Conservation (phyloP, 2,888 invertebrate genomes). For the Acrobasis consociella region DNA sequence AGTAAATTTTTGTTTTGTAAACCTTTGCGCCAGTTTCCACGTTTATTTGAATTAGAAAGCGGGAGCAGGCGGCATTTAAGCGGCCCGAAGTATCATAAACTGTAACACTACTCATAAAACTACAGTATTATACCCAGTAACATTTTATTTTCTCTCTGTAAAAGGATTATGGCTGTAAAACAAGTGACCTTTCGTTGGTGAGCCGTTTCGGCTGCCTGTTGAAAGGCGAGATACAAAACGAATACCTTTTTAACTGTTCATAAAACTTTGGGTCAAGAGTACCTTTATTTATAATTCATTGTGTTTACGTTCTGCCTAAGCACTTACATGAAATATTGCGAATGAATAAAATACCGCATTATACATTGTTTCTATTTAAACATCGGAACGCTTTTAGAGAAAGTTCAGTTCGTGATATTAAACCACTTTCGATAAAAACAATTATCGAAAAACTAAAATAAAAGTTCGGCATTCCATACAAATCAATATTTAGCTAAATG, state of each 20-base stretch:
- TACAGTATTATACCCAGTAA: slow-evolving; percentile 9
- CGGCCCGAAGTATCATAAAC: slow-evolving; percentile 23
- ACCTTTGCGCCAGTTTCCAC: slow-evolving; percentile 22
- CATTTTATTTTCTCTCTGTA: slow-evolving; percentile 17
- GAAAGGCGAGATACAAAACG: background rate
- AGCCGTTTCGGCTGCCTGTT: background rate
- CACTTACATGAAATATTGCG: too few relatives aligned
- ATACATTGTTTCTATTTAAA: too few relatives aligned
- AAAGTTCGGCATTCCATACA: too few relatives aligned
- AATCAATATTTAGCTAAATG: too few relatives aligned
- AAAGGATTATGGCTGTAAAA: slow-evolving; percentile 20
- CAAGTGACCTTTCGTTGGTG: slow-evolving; percentile 3
- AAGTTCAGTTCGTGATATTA: too few relatives aligned
- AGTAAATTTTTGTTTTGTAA: slow-evolving; percentile 18
- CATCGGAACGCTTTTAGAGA: too few relatives aligned
- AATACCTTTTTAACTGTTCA: background rate
- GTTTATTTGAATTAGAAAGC: slow-evolving; percentile 24
- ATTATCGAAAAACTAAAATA: too few relatives aligned
- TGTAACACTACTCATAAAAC: slow-evolving; percentile 23
- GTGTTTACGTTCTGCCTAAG: background rate
- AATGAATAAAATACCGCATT: too few relatives aligned
- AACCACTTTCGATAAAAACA: too few relatives aligned
- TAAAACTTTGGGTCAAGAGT: background rate
- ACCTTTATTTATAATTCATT: background rate
- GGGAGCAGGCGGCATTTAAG: slow-evolving; percentile 18